These are phyloP conservation scores for Hofmannophila pseudospretella DNA, from an alignment of 2,888 invertebrate species.

Conservation along the genomic window DNA sequence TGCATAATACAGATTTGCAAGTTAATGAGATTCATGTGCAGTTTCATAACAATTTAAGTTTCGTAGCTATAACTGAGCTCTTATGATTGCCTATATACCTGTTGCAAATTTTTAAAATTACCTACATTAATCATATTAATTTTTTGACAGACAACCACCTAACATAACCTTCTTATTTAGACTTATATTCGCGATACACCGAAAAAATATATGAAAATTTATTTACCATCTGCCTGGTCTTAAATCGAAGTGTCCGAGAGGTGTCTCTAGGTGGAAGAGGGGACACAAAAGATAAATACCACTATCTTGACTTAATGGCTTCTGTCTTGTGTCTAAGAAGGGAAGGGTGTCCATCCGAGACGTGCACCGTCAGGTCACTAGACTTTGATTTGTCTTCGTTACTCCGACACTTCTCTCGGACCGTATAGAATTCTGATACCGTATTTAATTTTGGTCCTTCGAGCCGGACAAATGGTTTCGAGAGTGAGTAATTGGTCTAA, in stretches of 20 bases:
- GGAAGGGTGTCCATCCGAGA: slow-evolving; percentile 55
- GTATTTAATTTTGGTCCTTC: slow-evolving; percentile 35
- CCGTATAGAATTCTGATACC: slow-evolving; percentile 46
- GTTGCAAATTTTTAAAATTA: too few relatives aligned
- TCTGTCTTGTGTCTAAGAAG: slow-evolving; percentile 52
- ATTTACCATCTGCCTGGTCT: slow-evolving; percentile 20
- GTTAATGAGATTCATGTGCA: slow-evolving; percentile 6
- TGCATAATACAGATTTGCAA: neutral
- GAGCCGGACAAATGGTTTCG: slow-evolving; percentile 26
- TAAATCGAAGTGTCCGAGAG: slow-evolving; percentile 51
- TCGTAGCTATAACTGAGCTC: too few relatives aligned
- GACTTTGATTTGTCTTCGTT: slow-evolving; percentile 75
- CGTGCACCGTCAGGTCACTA: slow-evolving; percentile 47
- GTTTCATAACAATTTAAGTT: slow-evolving; percentile 1
- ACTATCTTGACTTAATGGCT: slow-evolving; percentile 66
- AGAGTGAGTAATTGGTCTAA: neutral
- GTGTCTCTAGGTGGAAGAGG: slow-evolving; percentile 37
- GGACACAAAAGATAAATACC: slow-evolving; percentile 62
- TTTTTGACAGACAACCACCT: too few relatives aligned
- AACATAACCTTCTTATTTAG: too few relatives aligned
- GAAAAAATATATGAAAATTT: neutral
- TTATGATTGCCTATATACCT: too few relatives aligned
- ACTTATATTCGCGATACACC: too few relatives aligned
- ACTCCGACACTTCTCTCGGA: slow-evolving; percentile 47
- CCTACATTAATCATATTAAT: too few relatives aligned